Conservation (phyloP, 2,888 invertebrate genomes). For the Xanthia togata region DNA sequence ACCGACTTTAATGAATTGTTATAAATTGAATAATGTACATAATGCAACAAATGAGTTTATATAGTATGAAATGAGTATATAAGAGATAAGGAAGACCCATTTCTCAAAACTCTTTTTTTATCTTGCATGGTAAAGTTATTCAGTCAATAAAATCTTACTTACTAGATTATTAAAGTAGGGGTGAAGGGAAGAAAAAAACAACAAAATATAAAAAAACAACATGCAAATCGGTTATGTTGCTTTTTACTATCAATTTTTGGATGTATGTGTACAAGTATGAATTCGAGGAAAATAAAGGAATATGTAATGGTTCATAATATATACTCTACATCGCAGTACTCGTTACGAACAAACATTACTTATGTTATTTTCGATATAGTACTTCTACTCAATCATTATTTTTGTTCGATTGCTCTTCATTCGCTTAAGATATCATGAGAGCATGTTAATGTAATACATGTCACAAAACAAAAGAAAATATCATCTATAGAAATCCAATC, state of each 20-base stretch:
- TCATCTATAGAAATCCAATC: slow-evolving; percentile 87
- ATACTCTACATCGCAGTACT: slow-evolving; percentile 90
- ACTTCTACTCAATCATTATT: slow-evolving; percentile 86
- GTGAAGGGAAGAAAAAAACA: slow-evolving; percentile 72
- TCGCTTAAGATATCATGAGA: slow-evolving; percentile 82
- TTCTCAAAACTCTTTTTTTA: slow-evolving; percentile 53
- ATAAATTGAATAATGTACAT: slow-evolving; percentile 69
- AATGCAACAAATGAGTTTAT: slow-evolving; percentile 67
- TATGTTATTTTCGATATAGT: slow-evolving; percentile 88
- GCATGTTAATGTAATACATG: slow-evolving; percentile 78
- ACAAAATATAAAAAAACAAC: slow-evolving; percentile 83
- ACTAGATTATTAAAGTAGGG: slow-evolving; percentile 64
- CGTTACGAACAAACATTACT: slow-evolving; percentile 89
- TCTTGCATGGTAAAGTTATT: slow-evolving; percentile 65
- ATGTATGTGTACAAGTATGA: slow-evolving; percentile 90
- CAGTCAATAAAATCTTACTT: slow-evolving; percentile 67
- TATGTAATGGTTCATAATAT: slow-evolving; percentile 88
- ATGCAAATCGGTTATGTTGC: slow-evolving; percentile 88
- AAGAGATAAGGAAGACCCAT: slow-evolving; percentile 55
- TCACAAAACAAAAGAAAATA: slow-evolving; percentile 84
- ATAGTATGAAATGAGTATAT: slow-evolving; percentile 66
- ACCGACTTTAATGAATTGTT: slow-evolving; percentile 68
- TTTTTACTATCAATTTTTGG: slow-evolving; percentile 90
- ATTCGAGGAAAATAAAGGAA: slow-evolving; percentile 90
- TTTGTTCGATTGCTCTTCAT: slow-evolving; percentile 87